Evolutionary conservation across 1,140 invertebrate genomes (phyloP).

Genomic region (Mya arenaria): DNA sequence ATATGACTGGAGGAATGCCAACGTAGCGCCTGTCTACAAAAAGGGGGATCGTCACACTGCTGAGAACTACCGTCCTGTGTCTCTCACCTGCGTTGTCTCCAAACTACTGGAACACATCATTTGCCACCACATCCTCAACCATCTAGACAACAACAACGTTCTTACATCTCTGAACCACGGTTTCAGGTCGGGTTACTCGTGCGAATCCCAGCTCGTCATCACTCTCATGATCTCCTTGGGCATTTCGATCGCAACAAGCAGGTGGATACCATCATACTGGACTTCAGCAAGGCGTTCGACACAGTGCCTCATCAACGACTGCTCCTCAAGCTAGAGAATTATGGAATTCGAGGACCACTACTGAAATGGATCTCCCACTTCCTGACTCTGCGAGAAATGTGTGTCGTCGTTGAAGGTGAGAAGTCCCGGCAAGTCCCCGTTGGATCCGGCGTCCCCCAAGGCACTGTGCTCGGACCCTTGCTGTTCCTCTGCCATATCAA

Average conservation of each 20-base stretch:
- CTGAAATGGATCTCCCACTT: conserved; percentile 38
- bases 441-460: conserved; percentile 33
- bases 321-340: conserved; percentile 37
- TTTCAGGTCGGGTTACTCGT: conserved; percentile 40
- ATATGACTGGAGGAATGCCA: conserved; percentile 11
- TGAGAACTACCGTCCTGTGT: conserved; percentile 25
- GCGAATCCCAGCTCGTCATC: conserved; percentile 56
- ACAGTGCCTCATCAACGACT: conserved; percentile 48
- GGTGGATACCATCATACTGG: conserved; percentile 41
- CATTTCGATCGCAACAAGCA: conserved; percentile 15
- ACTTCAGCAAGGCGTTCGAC: conserved; percentile 59
- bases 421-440: conserved; percentile 1
- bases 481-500: no score
- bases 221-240: conserved; percentile 27
- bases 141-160: conserved; percentile 42
- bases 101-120: conserved; percentile 28
- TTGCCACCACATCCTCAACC: conserved; percentile 45
- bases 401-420: conserved; percentile 12
- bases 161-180: conserved; percentile 52
- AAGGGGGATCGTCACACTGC: conserved; percentile 17
- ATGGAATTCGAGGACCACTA: conserved; percentile 7
- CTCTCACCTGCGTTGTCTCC: conserved; percentile 17
- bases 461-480: no score
- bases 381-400: conserved; percentile 17
- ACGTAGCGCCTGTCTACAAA: conserved; percentile 1